Evolutionary conservation across 2,113 vertebrate genomes (phyloP), one percentile per base, ranked within the genome.

Genomic region (Pedetes capensis): DNA sequence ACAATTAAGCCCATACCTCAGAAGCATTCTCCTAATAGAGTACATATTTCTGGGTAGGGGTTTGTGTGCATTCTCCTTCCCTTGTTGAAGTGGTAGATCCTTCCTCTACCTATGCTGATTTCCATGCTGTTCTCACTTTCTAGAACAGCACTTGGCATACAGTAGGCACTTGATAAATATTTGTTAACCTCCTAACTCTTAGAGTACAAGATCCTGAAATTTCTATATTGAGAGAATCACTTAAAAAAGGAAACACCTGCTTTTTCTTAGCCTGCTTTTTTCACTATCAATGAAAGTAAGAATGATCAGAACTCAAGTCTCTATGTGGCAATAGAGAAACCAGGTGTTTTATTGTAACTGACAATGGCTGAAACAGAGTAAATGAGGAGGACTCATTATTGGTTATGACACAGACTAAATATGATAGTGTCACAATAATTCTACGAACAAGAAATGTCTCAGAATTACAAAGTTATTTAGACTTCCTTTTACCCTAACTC

Each of bases 231-330:
- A 75, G 47, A 89, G 61, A 92, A 57, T 82, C 61, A 37, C 78
- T 95, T 85, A 66, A 74, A 69, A 91, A 96, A 1, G 5, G 74
- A 91, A 92, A 89, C 37, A 87, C 17, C 78, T 94, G 42, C 32
- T 85, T 44, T 83, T 76, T 78, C 42, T 75, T 87, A 51, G 4
- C 34, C 51, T 74, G 42, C 16, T 66, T 87, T 44, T 79, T 96
- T 96, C 63, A 63, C 14, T 81, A 57, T 17, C 20, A 85, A 27
- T 10, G 59, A 64, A 89, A 89, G 53, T 80, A 80, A 80, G 22
- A 71, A 76, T 57, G 71, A 32, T 69, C 12, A 78, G 69, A 91
- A 78, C 63, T 59, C 42, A 82, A 53, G 25, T 93, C 29, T 91
- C 68, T 87, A 3, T 79, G n/a, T 84, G 53, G 42, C 29, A 82